Evolutionary conservation across 2,797 vertebrate species (phyloP).

Genomic region (Iguana delicatissima): DNA sequence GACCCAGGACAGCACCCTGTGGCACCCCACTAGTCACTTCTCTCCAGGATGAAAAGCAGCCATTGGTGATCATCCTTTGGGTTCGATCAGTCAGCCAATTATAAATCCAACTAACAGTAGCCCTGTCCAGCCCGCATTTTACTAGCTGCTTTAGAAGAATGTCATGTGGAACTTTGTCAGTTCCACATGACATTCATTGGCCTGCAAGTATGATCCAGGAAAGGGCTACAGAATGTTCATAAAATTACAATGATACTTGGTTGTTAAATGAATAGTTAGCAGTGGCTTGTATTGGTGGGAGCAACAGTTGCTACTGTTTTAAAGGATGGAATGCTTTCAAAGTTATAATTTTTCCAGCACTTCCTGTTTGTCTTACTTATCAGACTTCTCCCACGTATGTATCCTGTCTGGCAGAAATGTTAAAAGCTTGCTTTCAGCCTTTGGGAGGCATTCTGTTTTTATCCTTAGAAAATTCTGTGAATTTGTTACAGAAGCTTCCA

Average conservation of each 20-base stretch:
- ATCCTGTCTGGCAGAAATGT: constrained; percentile 1
- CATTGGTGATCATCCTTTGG: too few relatives aligned
- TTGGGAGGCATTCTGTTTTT: constrained; percentile 53
- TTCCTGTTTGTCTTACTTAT: constrained; percentile 29
- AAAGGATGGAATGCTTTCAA: constrained; percentile 40
- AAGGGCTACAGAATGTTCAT: not conserved
- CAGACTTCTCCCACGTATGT: constrained; percentile 40
- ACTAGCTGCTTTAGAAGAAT: too few relatives aligned
- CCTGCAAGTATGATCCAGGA: not conserved
- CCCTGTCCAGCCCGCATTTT: too few relatives aligned
- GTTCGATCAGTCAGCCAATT: too few relatives aligned
- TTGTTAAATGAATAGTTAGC: constrained; percentile 12
- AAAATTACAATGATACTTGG: not conserved
- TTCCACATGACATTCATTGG: too few relatives aligned
- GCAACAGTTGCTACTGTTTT: constrained; percentile 5
- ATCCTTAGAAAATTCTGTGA: constrained; percentile 13
- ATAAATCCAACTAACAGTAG: too few relatives aligned
- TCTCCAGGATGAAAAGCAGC: too few relatives aligned
- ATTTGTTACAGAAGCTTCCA: constrained; percentile 30
- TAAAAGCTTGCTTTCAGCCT: constrained; percentile 39
- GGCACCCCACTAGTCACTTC: too few relatives aligned
- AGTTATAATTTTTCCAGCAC: constrained; percentile 24
- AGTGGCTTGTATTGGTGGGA: too few relatives aligned
- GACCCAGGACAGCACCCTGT: too few relatives aligned
- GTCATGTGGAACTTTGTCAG: too few relatives aligned